Percentiles rank a stretch among this genome's conserved stretches.
Conservation (phyloP, 2,888 invertebrate genomes). For the Phengaris alcon region DNA sequence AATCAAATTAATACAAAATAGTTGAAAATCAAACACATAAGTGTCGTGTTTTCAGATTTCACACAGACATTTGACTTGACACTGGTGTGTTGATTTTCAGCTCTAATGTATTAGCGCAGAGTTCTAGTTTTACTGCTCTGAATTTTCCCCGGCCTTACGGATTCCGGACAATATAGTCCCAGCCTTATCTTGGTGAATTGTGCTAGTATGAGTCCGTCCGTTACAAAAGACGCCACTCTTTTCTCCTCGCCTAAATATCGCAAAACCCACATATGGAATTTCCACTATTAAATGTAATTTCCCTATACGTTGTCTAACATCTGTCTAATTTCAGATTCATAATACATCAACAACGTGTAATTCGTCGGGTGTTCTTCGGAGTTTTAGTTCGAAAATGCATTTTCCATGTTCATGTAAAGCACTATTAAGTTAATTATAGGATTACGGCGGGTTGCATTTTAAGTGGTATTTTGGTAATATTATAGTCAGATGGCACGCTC, state of each 20-base stretch:
- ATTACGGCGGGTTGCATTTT: conserved; percentile 71
- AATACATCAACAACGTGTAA: conserved; percentile 64
- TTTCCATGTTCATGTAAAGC: conserved; percentile 68
- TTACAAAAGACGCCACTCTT: background rate
- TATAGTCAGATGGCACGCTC: conserved; percentile 78
- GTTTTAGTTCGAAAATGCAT: conserved; percentile 73
- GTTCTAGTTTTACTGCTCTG: no score
- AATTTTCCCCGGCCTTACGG: no score
- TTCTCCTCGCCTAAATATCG: background rate
- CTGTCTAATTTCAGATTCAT: conserved; percentile 48
- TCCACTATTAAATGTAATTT: conserved; percentile 21
- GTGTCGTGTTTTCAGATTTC: no score
- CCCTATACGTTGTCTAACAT: conserved; percentile 40
- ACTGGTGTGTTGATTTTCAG: no score
- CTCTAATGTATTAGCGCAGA: no score
- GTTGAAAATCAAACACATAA: no score
- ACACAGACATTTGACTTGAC: no score
- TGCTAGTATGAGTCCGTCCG: no score
- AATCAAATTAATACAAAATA: no score
- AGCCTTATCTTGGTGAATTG: no score
- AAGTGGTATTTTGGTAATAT: conserved; percentile 78
- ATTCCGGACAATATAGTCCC: no score
- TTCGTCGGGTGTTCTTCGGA: conserved; percentile 59
- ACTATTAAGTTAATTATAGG: conserved; percentile 76
- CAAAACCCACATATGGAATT: conserved; percentile 16